Evolutionary conservation across 2,888 invertebrate genomes (phyloP).

Genomic region (Hirtodrosophila trivittata): DNA sequence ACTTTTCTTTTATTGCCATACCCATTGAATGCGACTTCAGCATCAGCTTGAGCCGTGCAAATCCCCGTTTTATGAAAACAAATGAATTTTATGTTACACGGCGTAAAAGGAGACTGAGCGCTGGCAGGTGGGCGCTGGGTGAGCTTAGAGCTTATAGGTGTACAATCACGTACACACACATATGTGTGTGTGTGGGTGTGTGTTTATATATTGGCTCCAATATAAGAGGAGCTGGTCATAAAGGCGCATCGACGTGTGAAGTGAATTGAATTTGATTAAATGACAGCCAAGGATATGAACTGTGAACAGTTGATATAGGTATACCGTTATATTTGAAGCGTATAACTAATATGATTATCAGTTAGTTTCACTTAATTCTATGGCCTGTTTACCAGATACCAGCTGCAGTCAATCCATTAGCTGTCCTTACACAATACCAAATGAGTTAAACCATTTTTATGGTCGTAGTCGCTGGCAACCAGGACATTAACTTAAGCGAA

Average conservation of each 20-base stretch:
- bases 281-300: slow-evolving; percentile 33
- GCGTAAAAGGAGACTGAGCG: neutral
- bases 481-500: slow-evolving; percentile 48
- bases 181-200: slow-evolving; percentile 1
- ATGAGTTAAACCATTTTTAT: slow-evolving; percentile 30
- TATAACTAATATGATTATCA: slow-evolving; percentile 22
- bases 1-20: slow-evolving; percentile 63
- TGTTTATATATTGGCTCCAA: neutral
- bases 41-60: slow-evolving; percentile 43
- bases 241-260: slow-evolving; percentile 47
- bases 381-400: slow-evolving; percentile 18
- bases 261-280: slow-evolving; percentile 73
- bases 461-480: neutral
- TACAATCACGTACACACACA: too few relatives aligned
- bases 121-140: too few relatives aligned
- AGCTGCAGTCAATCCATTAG: slow-evolving; percentile 14
- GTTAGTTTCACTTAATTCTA: slow-evolving; percentile 22
- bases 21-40: slow-evolving; percentile 43
- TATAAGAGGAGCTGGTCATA: slow-evolving; percentile 2
- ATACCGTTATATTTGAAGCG: neutral
- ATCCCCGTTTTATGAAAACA: slow-evolving; percentile 76
- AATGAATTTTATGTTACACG: slow-evolving; percentile 67
- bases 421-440: slow-evolving; percentile 34
- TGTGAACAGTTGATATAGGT: neutral
- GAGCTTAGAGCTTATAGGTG: too few relatives aligned